Percentiles rank a stretch among this genome's conserved stretches.
Conservation (phyloP, 2,888 invertebrate species). For the Plebejus melissa region DNA sequence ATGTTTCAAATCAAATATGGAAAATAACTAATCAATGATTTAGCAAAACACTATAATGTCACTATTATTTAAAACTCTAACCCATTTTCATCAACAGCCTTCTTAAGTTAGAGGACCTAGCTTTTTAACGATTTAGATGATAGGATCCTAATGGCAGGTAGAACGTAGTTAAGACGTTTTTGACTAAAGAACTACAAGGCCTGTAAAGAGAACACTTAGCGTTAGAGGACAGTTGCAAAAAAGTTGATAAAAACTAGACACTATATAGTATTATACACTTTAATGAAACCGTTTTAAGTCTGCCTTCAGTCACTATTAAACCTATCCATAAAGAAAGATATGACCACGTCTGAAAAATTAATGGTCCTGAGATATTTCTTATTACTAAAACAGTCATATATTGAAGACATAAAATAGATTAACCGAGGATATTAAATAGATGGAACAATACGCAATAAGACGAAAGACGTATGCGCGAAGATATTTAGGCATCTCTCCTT, state of each 20-base stretch:
- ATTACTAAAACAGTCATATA: background rate
- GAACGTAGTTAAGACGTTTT: too few species aligned
- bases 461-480: background rate
- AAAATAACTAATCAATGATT: background rate
- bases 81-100: too few species aligned
- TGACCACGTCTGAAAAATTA: background rate
- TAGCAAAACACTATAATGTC: background rate
- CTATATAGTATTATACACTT: too few species aligned
- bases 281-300: too few species aligned
- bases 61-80: too few species aligned
- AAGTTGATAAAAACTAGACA: too few species aligned
- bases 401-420: constrained; percentile 1
- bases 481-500: constrained; percentile 10
- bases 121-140: too few species aligned
- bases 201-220: too few species aligned
- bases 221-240: too few species aligned
- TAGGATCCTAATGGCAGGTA: too few species aligned
- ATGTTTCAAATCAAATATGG: background rate
- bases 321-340: background rate
- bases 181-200: too few species aligned
- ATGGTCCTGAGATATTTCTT: background rate
- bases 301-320: background rate
- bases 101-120: too few species aligned
- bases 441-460: background rate
- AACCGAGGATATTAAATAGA: constrained; percentile 8